These are phyloP conservation scores for Lophotis ruficrista DNA, from an alignment of 2,113 vertebrate genomes.

Conservation along the genomic window DNA sequence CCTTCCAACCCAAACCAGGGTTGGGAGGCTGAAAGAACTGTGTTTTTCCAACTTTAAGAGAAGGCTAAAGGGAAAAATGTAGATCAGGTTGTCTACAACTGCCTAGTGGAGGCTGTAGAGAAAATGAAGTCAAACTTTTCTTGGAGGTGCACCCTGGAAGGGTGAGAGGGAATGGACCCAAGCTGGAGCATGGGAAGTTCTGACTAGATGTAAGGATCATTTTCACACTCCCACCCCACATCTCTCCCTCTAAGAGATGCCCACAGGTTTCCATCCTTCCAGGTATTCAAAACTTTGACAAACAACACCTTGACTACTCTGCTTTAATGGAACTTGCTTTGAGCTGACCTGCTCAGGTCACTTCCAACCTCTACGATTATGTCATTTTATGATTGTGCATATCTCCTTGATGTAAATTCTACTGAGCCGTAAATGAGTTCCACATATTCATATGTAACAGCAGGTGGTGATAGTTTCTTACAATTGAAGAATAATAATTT, in stretches of 20 bases:
- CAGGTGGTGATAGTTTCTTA: background rate
- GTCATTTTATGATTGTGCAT: background rate
- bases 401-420: background rate
- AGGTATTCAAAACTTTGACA: background rate
- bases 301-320: background rate
- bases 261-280: background rate
- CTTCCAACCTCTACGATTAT: background rate
- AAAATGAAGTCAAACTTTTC: background rate
- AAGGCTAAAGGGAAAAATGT: background rate
- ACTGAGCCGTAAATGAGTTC: background rate
- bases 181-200: background rate
- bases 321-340: background rate
- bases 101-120: background rate
- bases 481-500: background rate
- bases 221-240: no score
- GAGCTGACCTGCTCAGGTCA: background rate
- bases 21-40: background rate
- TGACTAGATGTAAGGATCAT: background rate
- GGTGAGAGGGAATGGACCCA: no score
- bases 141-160: background rate
- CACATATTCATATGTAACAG: background rate
- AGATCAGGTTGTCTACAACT: background rate
- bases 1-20: no score
- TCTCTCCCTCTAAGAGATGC: rapidly evolving
- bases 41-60: background rate